These are phyloP conservation scores for Martes martes DNA, from an alignment of 2,113 vertebrate genomes.

Conservation along the genomic window DNA sequence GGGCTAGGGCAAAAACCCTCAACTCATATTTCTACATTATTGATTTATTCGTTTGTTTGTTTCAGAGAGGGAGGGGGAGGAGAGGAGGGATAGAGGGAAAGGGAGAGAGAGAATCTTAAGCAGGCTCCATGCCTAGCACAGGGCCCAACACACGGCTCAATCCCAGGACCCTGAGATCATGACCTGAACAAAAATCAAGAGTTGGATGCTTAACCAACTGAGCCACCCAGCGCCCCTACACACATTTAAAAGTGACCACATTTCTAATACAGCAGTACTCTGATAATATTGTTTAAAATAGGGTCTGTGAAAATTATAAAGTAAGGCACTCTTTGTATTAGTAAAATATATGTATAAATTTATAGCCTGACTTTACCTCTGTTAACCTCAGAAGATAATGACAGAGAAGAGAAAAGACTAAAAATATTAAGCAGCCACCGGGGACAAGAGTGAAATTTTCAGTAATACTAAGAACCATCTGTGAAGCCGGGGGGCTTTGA, in stretches of 20 bases:
- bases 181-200: background rate
- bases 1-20: background rate
- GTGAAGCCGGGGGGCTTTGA: background rate
- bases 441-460: background rate
- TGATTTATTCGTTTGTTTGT: background rate
- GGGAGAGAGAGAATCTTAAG: background rate
- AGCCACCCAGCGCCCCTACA: background rate
- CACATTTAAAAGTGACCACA: background rate
- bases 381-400: background rate
- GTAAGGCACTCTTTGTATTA: background rate
- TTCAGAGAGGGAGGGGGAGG: background rate
- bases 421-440: background rate
- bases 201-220: background rate
- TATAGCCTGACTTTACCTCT: background rate
- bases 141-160: background rate
- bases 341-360: background rate
- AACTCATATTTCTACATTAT: background rate
- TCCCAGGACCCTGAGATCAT: background rate
- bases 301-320: background rate
- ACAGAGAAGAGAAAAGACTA: background rate
- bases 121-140: background rate
- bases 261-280: background rate
- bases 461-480: background rate
- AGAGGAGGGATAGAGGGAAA: background rate
- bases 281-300: background rate